phyloP scores from a whole-genome alignment of 2,888 invertebrate genomes.

The Tuberolachnus salignus region DNA sequence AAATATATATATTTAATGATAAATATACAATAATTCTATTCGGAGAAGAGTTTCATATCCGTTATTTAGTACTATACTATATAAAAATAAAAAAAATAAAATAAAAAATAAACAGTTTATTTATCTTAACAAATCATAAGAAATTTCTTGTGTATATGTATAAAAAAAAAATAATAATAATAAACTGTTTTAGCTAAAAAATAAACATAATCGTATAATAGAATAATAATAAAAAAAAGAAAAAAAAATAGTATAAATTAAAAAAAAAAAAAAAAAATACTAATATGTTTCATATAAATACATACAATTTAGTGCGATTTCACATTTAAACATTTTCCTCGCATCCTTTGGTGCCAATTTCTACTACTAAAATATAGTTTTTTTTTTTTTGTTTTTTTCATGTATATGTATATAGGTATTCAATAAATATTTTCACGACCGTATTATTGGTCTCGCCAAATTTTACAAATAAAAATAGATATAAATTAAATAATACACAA shows the following conservation, averaged over 20 bases:
- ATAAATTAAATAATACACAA: slow-evolving; percentile 55
- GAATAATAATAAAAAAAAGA: slow-evolving; percentile 34
- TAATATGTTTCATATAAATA: slow-evolving; percentile 39
- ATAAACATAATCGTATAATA: slow-evolving; percentile 53
- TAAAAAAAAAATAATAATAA: slow-evolving; percentile 45
- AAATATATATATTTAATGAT: background rate
- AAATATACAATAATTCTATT: background rate
- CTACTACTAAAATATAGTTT: slow-evolving; percentile 51
- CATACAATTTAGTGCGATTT: slow-evolving; percentile 44
- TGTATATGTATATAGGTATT: slow-evolving; percentile 7
- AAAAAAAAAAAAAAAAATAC: slow-evolving; percentile 44
- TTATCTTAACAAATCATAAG: slow-evolving; percentile 53
- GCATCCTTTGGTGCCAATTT: slow-evolving; percentile 55
- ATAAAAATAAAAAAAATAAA: slow-evolving; percentile 34
- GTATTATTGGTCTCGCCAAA: slow-evolving; percentile 28
- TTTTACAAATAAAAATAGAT: slow-evolving; percentile 41
- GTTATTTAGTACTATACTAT: background rate
- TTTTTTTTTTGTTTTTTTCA: slow-evolving; percentile 16
- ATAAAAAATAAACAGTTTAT: slow-evolving; percentile 56
- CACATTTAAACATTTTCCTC: slow-evolving; percentile 40
- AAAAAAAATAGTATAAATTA: slow-evolving; percentile 47
- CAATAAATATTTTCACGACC: slow-evolving; percentile 46
- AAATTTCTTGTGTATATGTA: slow-evolving; percentile 42
- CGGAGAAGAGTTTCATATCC: background rate
- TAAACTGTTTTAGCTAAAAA: slow-evolving; percentile 41